Percentiles rank a stretch among this genome's conserved stretches.
These are phyloP conservation scores for Galaxea fascicularis DNA, from an alignment of 92 coral and sea anemone species.

Conservation along the genomic window DNA sequence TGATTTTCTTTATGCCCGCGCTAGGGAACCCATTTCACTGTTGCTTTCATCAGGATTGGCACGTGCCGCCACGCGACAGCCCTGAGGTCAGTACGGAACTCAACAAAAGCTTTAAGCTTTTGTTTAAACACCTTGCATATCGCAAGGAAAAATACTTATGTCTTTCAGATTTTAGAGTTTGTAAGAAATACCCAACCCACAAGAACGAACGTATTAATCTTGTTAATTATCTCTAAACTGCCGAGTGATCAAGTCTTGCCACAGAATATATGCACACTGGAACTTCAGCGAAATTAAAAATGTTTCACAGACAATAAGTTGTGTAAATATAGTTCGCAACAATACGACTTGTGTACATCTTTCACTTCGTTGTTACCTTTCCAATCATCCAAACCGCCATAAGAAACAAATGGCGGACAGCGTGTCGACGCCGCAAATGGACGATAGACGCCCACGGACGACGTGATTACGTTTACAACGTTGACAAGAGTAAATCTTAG, in stretches of 20 bases:
- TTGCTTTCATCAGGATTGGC: constrained; percentile 52
- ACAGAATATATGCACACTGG: constrained; percentile 18
- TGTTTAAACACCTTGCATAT: constrained; percentile 69
- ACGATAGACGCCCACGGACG: constrained; percentile 23
- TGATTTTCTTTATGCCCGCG: constrained; percentile 20
- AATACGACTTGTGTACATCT: constrained; percentile 49
- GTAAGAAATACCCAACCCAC: constrained; percentile 24
- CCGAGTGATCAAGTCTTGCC: constrained; percentile 24
- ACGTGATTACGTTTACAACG: constrained; percentile 8
- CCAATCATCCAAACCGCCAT: constrained; percentile 40
- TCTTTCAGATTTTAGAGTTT: constrained; percentile 31
- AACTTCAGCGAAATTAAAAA: constrained; percentile 49
- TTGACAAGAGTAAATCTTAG: constrained; percentile 4
- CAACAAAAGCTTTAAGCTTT: constrained; percentile 42
- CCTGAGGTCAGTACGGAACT: constrained; percentile 25
- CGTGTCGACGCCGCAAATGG: constrained; percentile 59
- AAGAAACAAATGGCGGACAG: constrained; percentile 38
- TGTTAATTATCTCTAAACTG: constrained; percentile 33
- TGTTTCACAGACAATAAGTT: constrained; percentile 47
- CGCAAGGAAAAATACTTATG: neutral
- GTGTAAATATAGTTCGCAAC: constrained; percentile 55
- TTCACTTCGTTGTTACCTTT: constrained; percentile 56
- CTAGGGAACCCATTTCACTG: constrained; percentile 55
- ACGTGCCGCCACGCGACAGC: constrained; percentile 82
- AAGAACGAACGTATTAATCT: constrained; percentile 34